These are phyloP conservation scores for Mirounga angustirostris DNA, from an alignment of 2,113 vertebrate species.

Conservation along the genomic window DNA sequence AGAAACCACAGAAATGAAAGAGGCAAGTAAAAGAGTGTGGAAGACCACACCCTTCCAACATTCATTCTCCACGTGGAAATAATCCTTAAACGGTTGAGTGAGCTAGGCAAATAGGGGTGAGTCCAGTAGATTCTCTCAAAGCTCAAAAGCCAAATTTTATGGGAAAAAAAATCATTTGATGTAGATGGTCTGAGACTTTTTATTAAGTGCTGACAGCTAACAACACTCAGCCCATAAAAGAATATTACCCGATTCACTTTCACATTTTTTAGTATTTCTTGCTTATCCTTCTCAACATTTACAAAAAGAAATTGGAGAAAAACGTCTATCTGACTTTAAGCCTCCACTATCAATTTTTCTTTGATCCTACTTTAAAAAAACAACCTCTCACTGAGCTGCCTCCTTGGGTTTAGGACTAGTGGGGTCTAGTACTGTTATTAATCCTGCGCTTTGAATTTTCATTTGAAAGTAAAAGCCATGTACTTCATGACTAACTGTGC, in stretches of 20 bases:
- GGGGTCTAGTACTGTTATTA: not conserved
- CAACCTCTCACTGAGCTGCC: not conserved
- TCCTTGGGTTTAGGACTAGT: not conserved
- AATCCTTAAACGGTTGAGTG: conserved; percentile 65
- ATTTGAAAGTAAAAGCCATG: not conserved
- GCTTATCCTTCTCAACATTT: not conserved
- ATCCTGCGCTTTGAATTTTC: conserved; percentile 12
- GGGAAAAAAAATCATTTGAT: conserved; percentile 69
- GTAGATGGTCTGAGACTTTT: conserved; percentile 60
- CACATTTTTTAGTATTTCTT: conserved; percentile 62
- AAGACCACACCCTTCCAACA: conserved; percentile 55
- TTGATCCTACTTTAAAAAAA: not conserved
- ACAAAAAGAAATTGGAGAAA: not conserved
- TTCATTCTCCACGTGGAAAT: conserved; percentile 49
- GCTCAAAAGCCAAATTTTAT: conserved; percentile 76
- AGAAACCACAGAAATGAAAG: conserved; percentile 23
- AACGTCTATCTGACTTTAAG: not conserved
- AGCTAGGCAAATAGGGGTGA: conserved; percentile 27
- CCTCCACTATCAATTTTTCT: not conserved
- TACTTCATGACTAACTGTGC: not conserved
- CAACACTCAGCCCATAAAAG: not conserved
- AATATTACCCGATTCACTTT: conserved; percentile 7
- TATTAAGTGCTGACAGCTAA: conserved; percentile 58
- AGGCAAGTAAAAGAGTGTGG: conserved; percentile 48
- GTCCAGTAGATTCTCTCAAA: conserved; percentile 66